A percentile compares a stretch with the other conserved stretches of the same genome.
Evolutionary conservation across 2,797 vertebrate genomes (phyloP).

Genomic region (Allobates femoralis): DNA sequence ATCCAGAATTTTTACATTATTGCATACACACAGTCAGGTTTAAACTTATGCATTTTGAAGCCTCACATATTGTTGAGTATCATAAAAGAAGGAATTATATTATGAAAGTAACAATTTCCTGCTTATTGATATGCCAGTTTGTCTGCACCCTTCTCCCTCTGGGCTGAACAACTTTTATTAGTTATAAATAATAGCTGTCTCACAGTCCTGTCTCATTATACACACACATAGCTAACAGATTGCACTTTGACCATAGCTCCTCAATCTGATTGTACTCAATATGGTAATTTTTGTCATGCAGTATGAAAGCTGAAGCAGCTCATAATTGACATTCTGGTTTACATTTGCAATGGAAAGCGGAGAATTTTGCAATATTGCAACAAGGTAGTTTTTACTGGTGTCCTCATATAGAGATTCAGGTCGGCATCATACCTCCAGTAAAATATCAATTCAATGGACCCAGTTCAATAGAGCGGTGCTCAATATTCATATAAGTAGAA

Average conservation of each 20-base stretch:
- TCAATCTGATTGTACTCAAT: constrained; percentile 52
- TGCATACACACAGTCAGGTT: neutral
- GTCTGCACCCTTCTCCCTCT: constrained; percentile 34
- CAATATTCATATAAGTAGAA: too few relatives aligned
- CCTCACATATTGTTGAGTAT: constrained; percentile 28
- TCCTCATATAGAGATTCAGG: too few relatives aligned
- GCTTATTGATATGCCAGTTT: constrained; percentile 43
- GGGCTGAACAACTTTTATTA: constrained; percentile 49
- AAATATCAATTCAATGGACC: too few relatives aligned
- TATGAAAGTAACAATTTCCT: constrained; percentile 42
- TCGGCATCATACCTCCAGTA: too few relatives aligned
- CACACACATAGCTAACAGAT: constrained; percentile 43
- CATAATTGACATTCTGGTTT: constrained; percentile 49
- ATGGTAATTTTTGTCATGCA: constrained; percentile 49
- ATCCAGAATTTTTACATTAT: constrained; percentile 29
- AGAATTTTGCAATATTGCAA: neutral
- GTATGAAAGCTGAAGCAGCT: constrained; percentile 40
- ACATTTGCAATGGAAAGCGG: constrained; percentile 31
- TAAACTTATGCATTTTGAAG: constrained; percentile 12
- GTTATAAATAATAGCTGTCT: constrained; percentile 53
- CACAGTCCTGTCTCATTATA: constrained; percentile 48
- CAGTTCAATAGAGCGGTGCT: too few relatives aligned
- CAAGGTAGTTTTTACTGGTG: neutral
- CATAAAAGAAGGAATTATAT: constrained; percentile 34
- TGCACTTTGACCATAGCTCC: constrained; percentile 48